Evolutionary conservation across 2,888 invertebrate genomes (phyloP).

Genomic region (Penaeus monodon): DNA sequence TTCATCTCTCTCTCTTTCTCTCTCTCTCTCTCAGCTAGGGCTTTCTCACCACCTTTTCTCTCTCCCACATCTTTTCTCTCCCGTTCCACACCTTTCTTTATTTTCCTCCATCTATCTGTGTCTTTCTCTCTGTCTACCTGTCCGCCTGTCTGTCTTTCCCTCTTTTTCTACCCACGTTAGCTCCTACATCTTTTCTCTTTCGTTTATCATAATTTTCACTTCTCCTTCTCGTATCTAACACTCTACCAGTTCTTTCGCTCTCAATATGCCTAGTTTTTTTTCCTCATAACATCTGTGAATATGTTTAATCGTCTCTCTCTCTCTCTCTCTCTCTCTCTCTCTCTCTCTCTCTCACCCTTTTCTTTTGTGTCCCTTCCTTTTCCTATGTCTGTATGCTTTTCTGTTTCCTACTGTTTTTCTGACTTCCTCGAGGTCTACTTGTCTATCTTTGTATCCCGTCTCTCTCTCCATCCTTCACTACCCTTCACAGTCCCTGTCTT

Average conservation of each 20-base stretch:
- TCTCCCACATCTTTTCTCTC: not conserved
- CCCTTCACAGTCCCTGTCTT: no score
- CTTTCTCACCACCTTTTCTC: not conserved
- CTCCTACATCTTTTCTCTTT: not conserved
- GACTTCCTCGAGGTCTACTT: no score
- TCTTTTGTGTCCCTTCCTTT: no score
- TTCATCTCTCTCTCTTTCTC: no score
- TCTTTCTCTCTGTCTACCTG: not conserved
- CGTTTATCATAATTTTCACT: no score
- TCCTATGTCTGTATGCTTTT: no score
- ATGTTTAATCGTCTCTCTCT: not conserved
- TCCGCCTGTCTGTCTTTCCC: not conserved
- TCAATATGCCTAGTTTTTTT: not conserved
- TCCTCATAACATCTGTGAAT: not conserved
- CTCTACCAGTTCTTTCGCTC: not conserved
- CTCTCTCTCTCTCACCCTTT: not conserved
- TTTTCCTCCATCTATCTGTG: not conserved
- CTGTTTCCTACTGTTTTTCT: no score
- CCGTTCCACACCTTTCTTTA: not conserved
- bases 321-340: constrained; percentile 10
- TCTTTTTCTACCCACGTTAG: not conserved
- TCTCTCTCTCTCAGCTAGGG: no score
- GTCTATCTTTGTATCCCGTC: no score
- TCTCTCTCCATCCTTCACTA: no score
- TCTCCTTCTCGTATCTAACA: not conserved